A percentile compares a stretch with the other conserved stretches of the same genome.
Conservation (phyloP, 2,113 vertebrate genomes). For the Ctenomys sociabilis region DNA sequence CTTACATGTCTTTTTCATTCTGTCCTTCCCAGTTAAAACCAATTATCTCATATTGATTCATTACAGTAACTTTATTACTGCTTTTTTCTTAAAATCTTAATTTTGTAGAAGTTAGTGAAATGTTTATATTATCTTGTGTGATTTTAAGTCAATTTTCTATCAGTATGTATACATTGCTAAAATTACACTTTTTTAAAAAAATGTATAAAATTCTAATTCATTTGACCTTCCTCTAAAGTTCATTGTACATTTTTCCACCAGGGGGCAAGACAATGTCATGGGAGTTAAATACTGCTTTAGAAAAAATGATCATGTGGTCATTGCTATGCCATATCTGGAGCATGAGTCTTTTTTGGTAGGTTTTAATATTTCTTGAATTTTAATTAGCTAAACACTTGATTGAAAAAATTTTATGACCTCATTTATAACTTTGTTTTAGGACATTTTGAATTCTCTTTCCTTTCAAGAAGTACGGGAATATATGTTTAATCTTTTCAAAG, state of each 20-base stretch:
- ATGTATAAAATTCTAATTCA: conserved; percentile 25
- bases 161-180: conserved; percentile 42
- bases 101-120: conserved; percentile 35
- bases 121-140: not conserved
- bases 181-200: not conserved
- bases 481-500: conserved; percentile 95
- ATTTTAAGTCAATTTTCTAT: conserved; percentile 46
- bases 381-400: conserved; percentile 51
- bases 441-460: conserved; percentile 92
- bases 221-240: conserved; percentile 63
- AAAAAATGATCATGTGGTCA: conserved; percentile 97
- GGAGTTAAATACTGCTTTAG: conserved; percentile 97
- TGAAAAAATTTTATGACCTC: conserved; percentile 68
- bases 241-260: conserved; percentile 82
- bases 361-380: conserved; percentile 68
- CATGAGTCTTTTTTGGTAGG: conserved; percentile 96
- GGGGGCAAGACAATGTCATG: conserved; percentile 97
- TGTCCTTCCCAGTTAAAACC: conserved; percentile 21
- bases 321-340: conserved; percentile 98
- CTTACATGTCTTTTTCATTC: conserved; percentile 36
- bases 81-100: conserved; percentile 13
- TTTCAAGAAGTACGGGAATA: conserved; percentile 96
- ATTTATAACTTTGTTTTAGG: conserved; percentile 87
- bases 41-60: conserved; percentile 43
- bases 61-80: conserved; percentile 8